Evolutionary conservation across 1,140 invertebrate genomes (phyloP).

Genomic region (Conopomorpha cramerella): DNA sequence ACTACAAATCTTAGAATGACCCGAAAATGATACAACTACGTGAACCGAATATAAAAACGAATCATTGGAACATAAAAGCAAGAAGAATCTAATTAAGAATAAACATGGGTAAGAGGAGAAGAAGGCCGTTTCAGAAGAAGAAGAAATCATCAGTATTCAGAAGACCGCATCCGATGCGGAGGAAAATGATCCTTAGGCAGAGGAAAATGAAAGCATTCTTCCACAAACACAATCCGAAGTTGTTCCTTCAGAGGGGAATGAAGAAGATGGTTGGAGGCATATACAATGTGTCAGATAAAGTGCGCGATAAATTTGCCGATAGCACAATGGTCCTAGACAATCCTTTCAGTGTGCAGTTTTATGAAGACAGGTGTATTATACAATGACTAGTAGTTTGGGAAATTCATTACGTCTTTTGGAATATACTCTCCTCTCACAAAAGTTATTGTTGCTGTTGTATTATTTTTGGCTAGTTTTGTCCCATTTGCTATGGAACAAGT

Average conservation of each 20-base stretch:
- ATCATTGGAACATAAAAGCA: no score
- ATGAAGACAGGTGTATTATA: constrained; percentile 30
- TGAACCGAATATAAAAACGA: no score
- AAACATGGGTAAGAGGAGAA: constrained; percentile 23
- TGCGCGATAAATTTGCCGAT: constrained; percentile 29
- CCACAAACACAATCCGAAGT: constrained; percentile 21
- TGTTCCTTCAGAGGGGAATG: constrained; percentile 15
- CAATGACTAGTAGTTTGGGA: no score
- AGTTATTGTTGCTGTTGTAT: no score
- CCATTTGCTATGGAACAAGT: no score
- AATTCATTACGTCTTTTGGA: no score
- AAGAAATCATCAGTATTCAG: constrained; percentile 34
- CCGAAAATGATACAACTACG: no score
- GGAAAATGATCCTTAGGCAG: constrained; percentile 29
- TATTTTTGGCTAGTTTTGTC: no score
- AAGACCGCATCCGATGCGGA: constrained; percentile 28
- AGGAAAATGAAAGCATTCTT: constrained; percentile 29
- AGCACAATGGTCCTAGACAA: constrained; percentile 29
- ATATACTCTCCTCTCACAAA: no score
- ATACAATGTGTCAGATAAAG: constrained; percentile 29
- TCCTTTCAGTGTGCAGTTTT: constrained; percentile 31
- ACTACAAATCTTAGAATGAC: no score
- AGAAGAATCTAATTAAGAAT: no score
- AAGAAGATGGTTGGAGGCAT: constrained; percentile 26
- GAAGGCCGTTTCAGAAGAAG: constrained; percentile 25